Evolutionary conservation across 1,140 invertebrate genomes (phyloP), one percentile per base, ranked within the genome.

Genomic region (Calosoma granatense): DNA sequence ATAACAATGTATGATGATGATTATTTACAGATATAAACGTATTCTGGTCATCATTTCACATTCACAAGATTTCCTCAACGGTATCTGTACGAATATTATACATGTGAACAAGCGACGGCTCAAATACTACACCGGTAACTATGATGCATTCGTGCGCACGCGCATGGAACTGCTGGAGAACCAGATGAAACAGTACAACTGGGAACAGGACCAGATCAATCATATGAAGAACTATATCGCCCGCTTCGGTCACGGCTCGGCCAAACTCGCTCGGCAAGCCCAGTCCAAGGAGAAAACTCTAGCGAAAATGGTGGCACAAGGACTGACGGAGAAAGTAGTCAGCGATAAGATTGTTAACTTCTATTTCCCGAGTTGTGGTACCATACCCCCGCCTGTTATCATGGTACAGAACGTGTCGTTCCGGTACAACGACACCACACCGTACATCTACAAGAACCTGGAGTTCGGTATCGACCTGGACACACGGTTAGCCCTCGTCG

Each of bases 211-310:
- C 76, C 96, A 99, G 76, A 98, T 99, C 54, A 81, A 93, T 58
- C 92, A 99, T 67, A 99, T 99, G 97, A 99, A 98, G 84, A 97
- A 99, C 72, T 99, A 99, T 72, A 98, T 99, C 63, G 97, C 97
- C 0, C 76, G 97, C 54, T 99, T 99, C 76, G 97, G 97, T 82
- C 97, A 99, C 72, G 97, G 97, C 67, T 95, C 91, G 51, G 96
- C 96, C 0, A 99, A 99, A 76, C 73, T 99, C 39, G 97, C 97
- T 0, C 79, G 96, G 57, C 97, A 99, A 72, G 97, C 97, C 47
- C 96, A 99, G 74, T 97, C 93, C 57, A 99, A 99, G 75, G 97
- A 99, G 75, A 99, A 99, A 74, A 98, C 96, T 0, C 72, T 99
- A 51, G 94, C 94, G 2, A 99, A 99, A 76, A 99, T 99, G 97